Conservation (phyloP, 2,113 vertebrate genomes). For the Chloroceryle aenea region DNA sequence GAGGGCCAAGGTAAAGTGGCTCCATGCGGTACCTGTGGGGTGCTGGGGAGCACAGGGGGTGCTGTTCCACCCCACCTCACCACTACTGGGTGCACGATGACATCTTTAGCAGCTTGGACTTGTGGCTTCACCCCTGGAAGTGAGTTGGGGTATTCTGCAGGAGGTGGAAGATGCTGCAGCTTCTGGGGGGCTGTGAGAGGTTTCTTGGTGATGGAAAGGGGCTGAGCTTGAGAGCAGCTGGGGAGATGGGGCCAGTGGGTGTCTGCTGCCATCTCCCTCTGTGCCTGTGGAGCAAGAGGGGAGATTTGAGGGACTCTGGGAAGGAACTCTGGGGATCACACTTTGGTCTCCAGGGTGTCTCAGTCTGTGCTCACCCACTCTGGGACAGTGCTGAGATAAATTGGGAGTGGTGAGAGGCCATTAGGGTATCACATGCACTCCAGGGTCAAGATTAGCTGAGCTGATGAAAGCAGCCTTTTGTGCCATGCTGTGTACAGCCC, state of each 20-base stretch:
- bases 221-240: background rate
- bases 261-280: background rate
- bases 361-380: background rate
- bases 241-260: background rate
- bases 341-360: background rate
- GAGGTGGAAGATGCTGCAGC: too few species aligned
- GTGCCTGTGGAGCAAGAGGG: background rate
- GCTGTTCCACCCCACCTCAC: background rate
- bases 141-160: background rate
- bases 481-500: background rate
- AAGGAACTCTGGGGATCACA: background rate
- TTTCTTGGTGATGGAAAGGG: background rate
- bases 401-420: fast-evolving
- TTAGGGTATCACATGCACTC: fast-evolving
- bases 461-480: background rate
- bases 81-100: fast-evolving
- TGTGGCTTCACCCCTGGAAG: background rate
- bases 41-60: background rate
- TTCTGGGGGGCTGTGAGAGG: background rate
- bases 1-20: background rate
- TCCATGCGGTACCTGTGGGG: background rate
- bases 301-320: background rate
- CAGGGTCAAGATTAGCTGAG: background rate
- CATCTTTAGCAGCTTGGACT: fast-evolving
- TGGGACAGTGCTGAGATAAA: background rate